Evolutionary conservation across 2,888 invertebrate genomes (phyloP), one percentile per base, ranked within the genome.

Genomic region (Artemia sp.): DNA sequence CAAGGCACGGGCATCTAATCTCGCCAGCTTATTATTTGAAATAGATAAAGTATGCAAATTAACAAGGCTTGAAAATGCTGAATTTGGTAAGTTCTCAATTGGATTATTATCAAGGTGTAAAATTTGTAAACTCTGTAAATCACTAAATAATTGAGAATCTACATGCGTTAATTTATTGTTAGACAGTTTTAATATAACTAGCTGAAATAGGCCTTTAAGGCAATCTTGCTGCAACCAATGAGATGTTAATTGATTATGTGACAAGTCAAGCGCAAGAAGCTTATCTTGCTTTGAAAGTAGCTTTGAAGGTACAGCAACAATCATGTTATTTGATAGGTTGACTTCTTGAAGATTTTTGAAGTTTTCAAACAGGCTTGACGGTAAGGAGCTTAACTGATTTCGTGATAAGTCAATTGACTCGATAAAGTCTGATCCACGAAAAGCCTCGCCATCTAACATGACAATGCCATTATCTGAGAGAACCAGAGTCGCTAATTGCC

Each of bases 31-130:
- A 80, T 93, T 93, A 78, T 87, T 87, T 5, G 90, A 90, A 74
- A 93, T 82, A 72, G 91, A 85, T 74, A 93, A 81, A 12, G 92
- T 92, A 79, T 93, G 92, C 72, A 93, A 82, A 80, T 93, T 93
- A 77, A 90, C 92, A 87, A 92, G 88, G 7, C 91, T 89, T 58
- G 90, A 84, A 78, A 93, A 93, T 2, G 92, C 89, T 76, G 91
- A 89, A 9, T 90, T 88, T 9, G 89, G 88, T 72, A 93, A 88
- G 71, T 84, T 87, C 77, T 90, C 89, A 70, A 93, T 80, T 76
- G 85, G 83, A 77, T 93, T 93, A 78, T 89, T 86, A 74, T 90
- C 88, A 73, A 93, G 82, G 77, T 92, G 90, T 68, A 93, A 81
- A 74, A 89, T 87, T 79, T 91, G 89, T 71, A 93, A 80, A 19